Evolutionary conservation across 2,113 vertebrate genomes (phyloP).

Genomic region (Xiphophorus hellerii): DNA sequence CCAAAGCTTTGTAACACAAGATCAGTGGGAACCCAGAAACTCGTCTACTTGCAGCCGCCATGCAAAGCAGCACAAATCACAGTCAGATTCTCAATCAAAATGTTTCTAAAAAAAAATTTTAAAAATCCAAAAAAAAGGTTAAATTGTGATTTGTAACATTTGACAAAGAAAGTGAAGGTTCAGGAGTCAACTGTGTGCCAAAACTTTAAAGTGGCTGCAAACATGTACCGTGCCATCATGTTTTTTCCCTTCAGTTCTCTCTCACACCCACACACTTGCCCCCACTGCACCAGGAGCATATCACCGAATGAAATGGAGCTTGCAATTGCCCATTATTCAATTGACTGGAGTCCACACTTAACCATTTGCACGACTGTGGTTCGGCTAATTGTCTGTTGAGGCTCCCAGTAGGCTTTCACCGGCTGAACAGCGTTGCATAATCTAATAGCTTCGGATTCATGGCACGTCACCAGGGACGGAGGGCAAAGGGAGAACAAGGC

Average conservation of each 20-base stretch:
- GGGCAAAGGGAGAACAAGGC: conserved; percentile 22
- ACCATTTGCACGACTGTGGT: conserved; percentile 60
- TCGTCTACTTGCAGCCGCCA: no score
- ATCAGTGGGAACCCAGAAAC: no score
- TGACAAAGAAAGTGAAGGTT: conserved; percentile 28
- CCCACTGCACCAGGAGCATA: conserved; percentile 47
- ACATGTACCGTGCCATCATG: conserved; percentile 47
- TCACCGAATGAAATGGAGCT: conserved; percentile 66
- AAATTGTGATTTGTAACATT: conserved; percentile 48
- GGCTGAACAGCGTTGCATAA: conserved; percentile 50
- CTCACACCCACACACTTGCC: conserved; percentile 27
- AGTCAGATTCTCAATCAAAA: neutral
- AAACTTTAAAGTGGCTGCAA: conserved; percentile 38
- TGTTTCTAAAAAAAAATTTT: neutral
- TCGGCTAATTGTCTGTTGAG: conserved; percentile 65
- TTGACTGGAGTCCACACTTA: conserved; percentile 68
- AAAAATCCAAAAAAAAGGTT: neutral
- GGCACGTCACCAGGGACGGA: conserved; percentile 31
- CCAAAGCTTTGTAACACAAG: no score
- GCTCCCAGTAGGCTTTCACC: conserved; percentile 56
- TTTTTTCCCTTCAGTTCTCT: conserved; percentile 30
- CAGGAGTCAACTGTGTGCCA: conserved; percentile 50
- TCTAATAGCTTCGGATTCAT: conserved; percentile 36
- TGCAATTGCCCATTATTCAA: conserved; percentile 77
- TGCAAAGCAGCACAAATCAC: no score